These are phyloP conservation scores for Cyprinella venusta DNA, from an alignment of 2,797 vertebrate species.

Conservation along the genomic window DNA sequence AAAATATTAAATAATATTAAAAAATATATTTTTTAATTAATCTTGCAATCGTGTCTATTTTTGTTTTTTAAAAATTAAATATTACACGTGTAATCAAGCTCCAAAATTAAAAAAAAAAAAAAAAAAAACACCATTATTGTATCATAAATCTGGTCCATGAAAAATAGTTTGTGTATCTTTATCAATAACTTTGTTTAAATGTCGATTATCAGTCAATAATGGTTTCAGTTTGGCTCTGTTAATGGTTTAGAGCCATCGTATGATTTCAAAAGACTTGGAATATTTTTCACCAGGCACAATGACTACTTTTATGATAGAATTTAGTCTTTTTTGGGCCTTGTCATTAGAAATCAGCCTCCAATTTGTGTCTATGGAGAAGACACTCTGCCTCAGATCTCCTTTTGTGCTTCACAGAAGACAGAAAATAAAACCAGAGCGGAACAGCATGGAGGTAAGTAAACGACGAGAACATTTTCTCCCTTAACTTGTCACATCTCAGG, in stretches of 20 bases:
- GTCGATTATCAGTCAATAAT: background rate
- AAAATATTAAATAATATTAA: no score
- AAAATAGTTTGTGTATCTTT: background rate
- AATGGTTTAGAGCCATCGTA: background rate
- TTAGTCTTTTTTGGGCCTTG: background rate
- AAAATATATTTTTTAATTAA: no score
- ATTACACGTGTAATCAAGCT: background rate
- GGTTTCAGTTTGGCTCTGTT: background rate
- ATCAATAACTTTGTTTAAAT: background rate
- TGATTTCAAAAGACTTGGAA: background rate
- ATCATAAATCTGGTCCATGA: background rate
- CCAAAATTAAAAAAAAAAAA: background rate
- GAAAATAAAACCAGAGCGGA: background rate
- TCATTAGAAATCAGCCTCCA: background rate
- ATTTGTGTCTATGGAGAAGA: conserved; percentile 1
- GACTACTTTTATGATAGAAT: background rate
- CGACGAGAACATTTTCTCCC: background rate
- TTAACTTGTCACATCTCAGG: background rate
- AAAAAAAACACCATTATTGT: no score
- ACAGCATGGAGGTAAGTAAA: conserved; percentile 3
- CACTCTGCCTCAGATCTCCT: background rate
- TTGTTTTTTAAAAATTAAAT: background rate
- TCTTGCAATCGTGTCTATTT: no score
- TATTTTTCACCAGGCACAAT: background rate
- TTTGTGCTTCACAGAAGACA: background rate